Conservation (phyloP, 1,140 invertebrate species). For the Drosophila melanica region DNA sequence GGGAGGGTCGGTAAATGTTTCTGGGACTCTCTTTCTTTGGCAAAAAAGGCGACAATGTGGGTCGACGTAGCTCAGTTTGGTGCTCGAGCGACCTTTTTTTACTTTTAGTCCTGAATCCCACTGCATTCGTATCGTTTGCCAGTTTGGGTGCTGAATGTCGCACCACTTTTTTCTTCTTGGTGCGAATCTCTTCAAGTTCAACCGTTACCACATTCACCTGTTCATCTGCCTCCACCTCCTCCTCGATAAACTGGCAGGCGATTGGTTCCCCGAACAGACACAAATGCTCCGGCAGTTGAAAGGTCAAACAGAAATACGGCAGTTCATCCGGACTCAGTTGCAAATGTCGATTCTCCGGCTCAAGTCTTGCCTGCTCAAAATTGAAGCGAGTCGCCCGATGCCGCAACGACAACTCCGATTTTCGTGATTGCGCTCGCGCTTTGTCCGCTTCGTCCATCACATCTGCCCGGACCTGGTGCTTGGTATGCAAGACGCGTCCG, state of each 20-base stretch:
- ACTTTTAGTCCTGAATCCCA: no score
- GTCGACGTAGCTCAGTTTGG: background rate
- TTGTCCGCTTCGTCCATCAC: background rate
- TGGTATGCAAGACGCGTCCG: conserved; percentile 31
- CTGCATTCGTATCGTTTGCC: no score
- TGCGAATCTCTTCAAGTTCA: background rate
- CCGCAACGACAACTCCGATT: no score
- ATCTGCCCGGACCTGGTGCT: conserved; percentile 24
- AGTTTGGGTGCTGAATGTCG: background rate
- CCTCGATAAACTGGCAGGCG: conserved; percentile 63
- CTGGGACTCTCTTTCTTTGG: background rate
- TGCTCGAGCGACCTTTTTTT: no score
- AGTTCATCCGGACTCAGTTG: conserved; percentile 26
- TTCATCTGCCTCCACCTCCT: conserved; percentile 14
- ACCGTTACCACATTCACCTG: background rate
- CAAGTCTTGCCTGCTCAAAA: no score
- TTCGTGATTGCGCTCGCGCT: background rate
- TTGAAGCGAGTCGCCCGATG: no score
- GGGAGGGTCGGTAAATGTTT: conserved; percentile 33
- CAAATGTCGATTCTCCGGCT: background rate
- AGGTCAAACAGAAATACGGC: conserved; percentile 53
- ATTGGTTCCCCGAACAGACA: conserved; percentile 61
- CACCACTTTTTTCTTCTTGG: conserved; percentile 4
- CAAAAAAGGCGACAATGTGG: background rate
- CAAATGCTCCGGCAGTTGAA: conserved; percentile 59